These are phyloP conservation scores for Drosophila putrida DNA, from an alignment of 2,888 invertebrate genomes.

Conservation along the genomic window DNA sequence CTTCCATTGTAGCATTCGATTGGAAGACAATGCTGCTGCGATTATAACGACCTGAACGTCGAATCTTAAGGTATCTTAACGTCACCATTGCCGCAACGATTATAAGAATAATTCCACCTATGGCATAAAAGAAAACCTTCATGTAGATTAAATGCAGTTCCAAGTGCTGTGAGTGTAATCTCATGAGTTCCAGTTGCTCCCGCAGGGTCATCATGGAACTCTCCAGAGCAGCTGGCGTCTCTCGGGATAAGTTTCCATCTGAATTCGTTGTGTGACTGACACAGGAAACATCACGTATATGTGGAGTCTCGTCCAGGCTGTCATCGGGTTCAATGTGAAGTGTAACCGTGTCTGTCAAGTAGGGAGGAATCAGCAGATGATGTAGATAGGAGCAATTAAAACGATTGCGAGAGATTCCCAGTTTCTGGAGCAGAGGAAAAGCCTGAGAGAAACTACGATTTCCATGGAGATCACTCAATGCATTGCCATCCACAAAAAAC, in stretches of 20 bases:
- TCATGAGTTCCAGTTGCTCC: slow-evolving; percentile 71
- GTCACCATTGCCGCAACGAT: slow-evolving; percentile 45
- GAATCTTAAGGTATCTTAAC: slow-evolving; percentile 62
- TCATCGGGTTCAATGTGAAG: slow-evolving; percentile 82
- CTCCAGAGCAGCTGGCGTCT: slow-evolving; percentile 27
- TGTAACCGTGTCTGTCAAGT: slow-evolving; percentile 70
- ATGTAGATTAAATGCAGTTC: slow-evolving; percentile 76
- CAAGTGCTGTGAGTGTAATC: slow-evolving; percentile 74
- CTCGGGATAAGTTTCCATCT: slow-evolving; percentile 9
- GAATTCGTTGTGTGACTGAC: slow-evolving; percentile 52
- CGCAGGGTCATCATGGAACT: slow-evolving; percentile 47
- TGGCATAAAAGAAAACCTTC: slow-evolving; percentile 69
- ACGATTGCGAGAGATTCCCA: slow-evolving; percentile 83
- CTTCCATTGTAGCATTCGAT: slow-evolving; percentile 83
- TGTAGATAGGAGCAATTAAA: slow-evolving; percentile 85
- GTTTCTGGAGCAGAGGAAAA: slow-evolving; percentile 79
- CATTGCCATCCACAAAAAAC: slow-evolving; percentile 83
- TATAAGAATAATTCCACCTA: slow-evolving; percentile 58
- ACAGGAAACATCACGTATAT: slow-evolving; percentile 84
- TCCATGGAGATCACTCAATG: slow-evolving; percentile 81
- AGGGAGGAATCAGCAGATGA: slow-evolving; percentile 81
- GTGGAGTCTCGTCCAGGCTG: slow-evolving; percentile 77
- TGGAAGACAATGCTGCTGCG: slow-evolving; percentile 83
- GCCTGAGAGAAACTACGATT: slow-evolving; percentile 79
- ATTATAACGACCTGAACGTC: slow-evolving; percentile 71